Base-by-base conservation (phyloP, 2,113 vertebrate genomes). In the Lethenteron camtschaticum region DNA sequence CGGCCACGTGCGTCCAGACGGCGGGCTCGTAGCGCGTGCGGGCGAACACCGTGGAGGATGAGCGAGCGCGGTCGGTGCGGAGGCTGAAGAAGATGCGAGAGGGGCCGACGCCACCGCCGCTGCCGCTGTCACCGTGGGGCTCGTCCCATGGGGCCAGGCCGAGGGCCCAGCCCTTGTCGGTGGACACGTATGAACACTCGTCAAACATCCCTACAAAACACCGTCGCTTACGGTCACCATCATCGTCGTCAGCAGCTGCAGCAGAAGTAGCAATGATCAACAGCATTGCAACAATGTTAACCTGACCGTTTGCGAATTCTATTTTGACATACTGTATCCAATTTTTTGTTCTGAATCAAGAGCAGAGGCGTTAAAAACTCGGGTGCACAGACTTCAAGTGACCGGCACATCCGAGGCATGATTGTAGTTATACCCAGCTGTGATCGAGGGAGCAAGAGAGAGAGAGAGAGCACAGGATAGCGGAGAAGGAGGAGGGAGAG, bases 31-130 rank as follows among this genome's bases (percentile, higher is more conserved):
- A 96, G 77, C 79, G 89, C 73, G 79, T 78, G 18, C 89, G 91
- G 75, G 88, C 84, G 73, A 82, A 80, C 73, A 99, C 85, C 74
- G 84, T 86, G 75, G 94, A 91, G 72, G 83, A 82, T 80, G 94
- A 89, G 76, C 90, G 87, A 72, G 94, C 92, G 71, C 94, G 88
- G 76, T 99, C 94, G 2, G 94, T 97, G 83, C 90, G 96, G 71
- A 99, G 83, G 66, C 90, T 94, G 81, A 97, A 99, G 81, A 95
- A 97, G 82, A 89, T 90, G 68, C 89, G 90, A n/a, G 92, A 89
- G 74, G 96, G 90, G 75, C 87, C 87, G 75, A 87, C 90, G 75
- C 87, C 87, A 75, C 87, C 91, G 73, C 86, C 86, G 73, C 90
- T 83, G 78, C 95, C 90, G 70, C 88, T 87, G 76, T 89, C 74